phyloP scores from a whole-genome alignment of 2,113 vertebrate genomes.

The Anseranas semipalmata region DNA sequence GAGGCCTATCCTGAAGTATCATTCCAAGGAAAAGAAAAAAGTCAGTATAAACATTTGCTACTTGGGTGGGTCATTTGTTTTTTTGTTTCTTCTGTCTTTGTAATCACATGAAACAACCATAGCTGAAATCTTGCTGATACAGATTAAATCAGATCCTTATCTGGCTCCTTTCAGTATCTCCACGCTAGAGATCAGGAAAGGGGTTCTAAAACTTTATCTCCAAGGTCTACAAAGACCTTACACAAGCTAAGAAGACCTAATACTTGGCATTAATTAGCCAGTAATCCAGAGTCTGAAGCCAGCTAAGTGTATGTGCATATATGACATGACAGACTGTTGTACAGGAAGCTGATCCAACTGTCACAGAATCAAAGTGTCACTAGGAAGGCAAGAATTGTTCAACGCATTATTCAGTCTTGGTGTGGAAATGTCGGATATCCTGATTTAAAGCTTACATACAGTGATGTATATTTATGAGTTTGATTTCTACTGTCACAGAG shows the following conservation, averaged over 20 bases:
- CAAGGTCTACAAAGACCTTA: background rate
- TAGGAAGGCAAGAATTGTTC: background rate
- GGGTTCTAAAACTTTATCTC: background rate
- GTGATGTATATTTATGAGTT: background rate
- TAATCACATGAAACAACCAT: background rate
- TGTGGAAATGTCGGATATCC: background rate
- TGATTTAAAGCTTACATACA: background rate
- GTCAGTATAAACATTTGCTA: background rate
- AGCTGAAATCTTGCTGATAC: background rate
- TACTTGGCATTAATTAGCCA: background rate
- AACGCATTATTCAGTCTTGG: background rate
- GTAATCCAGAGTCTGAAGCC: background rate
- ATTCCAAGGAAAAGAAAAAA: background rate
- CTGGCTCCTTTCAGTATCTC: background rate
- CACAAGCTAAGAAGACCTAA: background rate
- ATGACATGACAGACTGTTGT: background rate
- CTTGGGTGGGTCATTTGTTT: background rate
- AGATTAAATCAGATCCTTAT: background rate
- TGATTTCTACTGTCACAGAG: background rate
- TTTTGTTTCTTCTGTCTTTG: background rate
- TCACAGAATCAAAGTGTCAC: background rate
- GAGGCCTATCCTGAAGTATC: background rate
- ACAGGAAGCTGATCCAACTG: background rate
- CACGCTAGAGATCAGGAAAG: background rate
- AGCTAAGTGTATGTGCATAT: background rate